Evolutionary conservation across 2,797 vertebrate species (phyloP).

Genomic region (Semaprochilodus insignis): DNA sequence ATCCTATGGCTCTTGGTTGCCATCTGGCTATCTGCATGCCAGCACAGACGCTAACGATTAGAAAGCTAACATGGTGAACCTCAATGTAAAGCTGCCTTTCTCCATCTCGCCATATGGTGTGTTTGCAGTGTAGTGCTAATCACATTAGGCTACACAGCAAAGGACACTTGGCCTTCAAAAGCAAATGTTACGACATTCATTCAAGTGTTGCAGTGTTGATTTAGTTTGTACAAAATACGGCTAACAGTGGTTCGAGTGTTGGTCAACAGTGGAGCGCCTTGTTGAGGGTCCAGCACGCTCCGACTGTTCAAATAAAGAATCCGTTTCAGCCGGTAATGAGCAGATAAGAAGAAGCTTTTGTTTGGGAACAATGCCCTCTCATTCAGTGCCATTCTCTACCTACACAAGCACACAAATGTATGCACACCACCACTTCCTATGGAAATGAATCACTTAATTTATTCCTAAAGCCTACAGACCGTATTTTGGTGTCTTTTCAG

Average conservation of each 20-base stretch:
- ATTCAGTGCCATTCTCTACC: conserved; percentile 32
- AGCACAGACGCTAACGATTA: background rate
- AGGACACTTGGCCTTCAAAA: background rate
- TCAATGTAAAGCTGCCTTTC: conserved; percentile 2
- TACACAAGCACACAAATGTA: conserved; percentile 31
- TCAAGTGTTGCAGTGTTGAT: background rate
- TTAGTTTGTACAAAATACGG: background rate
- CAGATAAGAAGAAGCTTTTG: conserved; percentile 48
- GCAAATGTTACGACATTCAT: background rate
- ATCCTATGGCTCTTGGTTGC: background rate
- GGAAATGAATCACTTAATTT: conserved; percentile 37
- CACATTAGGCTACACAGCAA: background rate
- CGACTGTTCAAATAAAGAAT: conserved; percentile 31
- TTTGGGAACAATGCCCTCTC: conserved; percentile 36
- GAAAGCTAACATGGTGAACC: background rate
- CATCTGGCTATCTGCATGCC: background rate
- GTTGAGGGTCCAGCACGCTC: background rate
- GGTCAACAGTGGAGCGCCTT: conserved; percentile 21
- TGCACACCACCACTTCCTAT: conserved; percentile 43
- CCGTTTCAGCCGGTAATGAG: conserved; percentile 33
- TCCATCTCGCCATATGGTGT: conserved; percentile 14
- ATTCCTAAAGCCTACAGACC: conserved; percentile 11
- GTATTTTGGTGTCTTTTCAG: conserved; percentile 3
- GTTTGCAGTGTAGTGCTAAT: background rate
- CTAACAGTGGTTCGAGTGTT: background rate